phyloP scores from a whole-genome alignment of 2,888 invertebrate genomes.

The Lycaena phlaeas region DNA sequence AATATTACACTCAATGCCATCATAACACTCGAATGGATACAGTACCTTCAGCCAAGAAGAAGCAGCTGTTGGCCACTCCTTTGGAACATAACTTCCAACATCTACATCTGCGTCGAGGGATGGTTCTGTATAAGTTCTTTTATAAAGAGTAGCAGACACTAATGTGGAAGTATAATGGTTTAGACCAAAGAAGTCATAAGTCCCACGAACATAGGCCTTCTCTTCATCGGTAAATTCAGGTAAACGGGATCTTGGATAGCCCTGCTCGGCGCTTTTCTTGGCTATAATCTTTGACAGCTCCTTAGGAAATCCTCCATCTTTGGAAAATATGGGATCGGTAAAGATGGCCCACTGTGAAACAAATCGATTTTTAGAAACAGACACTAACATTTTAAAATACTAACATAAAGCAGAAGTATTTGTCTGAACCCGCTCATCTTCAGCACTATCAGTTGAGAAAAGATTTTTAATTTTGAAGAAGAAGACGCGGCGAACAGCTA shows the following conservation, averaged over 20 bases:
- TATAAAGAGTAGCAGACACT: neutral
- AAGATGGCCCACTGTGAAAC: conserved; percentile 48
- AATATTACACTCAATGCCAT: too few relatives aligned
- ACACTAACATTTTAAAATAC: too few relatives aligned
- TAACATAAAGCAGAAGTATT: too few relatives aligned
- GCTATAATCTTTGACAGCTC: conserved; percentile 53
- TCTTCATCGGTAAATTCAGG: conserved; percentile 34
- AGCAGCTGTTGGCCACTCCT: neutral
- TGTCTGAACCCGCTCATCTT: too few relatives aligned
- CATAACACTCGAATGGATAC: too few relatives aligned
- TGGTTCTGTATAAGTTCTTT: neutral
- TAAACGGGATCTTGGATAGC: conserved; percentile 29
- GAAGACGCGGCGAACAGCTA: too few relatives aligned
- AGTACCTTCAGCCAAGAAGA: conserved; percentile 10
- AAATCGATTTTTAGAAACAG: too few relatives aligned
- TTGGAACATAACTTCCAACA: neutral
- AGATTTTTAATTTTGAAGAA: too few relatives aligned
- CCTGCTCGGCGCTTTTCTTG: conserved; percentile 31
- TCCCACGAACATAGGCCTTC: conserved; percentile 29
- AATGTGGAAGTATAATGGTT: conserved; percentile 45
- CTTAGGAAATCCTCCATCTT: conserved; percentile 68
- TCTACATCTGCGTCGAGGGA: neutral
- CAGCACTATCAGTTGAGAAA: too few relatives aligned
- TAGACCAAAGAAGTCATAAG: conserved; percentile 53
- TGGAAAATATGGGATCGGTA: conserved; percentile 58